These are phyloP conservation scores for Xestobium rufovillosum DNA, from an alignment of 2,888 invertebrate species.

Conservation along the genomic window DNA sequence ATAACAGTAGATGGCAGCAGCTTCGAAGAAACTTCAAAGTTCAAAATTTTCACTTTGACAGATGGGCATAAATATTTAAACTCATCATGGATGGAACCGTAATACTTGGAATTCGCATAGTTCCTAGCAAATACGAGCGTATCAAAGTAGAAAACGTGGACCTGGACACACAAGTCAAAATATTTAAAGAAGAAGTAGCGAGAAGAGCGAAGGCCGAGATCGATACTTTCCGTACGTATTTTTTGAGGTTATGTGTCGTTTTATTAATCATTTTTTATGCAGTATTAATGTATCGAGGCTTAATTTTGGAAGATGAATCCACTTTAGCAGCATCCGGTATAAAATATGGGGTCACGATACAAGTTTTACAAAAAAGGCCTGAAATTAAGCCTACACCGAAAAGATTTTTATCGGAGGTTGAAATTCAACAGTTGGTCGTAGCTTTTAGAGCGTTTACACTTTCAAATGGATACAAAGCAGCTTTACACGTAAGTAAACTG, in stretches of 20 bases:
- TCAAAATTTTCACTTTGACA: too few relatives aligned
- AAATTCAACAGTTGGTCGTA: conserved; percentile 54
- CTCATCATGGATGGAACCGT: conserved; percentile 28
- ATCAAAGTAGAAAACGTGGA: conserved; percentile 54
- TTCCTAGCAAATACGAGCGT: conserved; percentile 46
- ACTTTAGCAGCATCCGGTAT: conserved; percentile 58
- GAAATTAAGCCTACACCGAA: conserved; percentile 34
- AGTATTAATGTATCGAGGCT: conserved; percentile 68
- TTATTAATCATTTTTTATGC: conserved; percentile 11
- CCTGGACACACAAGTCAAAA: conserved; percentile 54
- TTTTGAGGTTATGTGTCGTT: conserved; percentile 7
- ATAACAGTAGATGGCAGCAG: too few relatives aligned
- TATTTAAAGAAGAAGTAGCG: conserved; percentile 50
- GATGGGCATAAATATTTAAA: too few relatives aligned
- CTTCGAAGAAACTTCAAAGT: too few relatives aligned
- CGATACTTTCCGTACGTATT: too few relatives aligned
- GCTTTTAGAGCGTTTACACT: conserved; percentile 55
- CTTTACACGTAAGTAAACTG: conserved; percentile 51
- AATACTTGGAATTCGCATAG: conserved; percentile 46
- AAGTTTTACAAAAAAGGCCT: conserved; percentile 46
- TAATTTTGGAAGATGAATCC: conserved; percentile 54
- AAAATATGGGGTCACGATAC: conserved; percentile 50
- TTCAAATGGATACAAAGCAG: conserved; percentile 56
- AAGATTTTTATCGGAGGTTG: conserved; percentile 50
- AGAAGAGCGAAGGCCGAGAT: too few relatives aligned